Evolutionary conservation across 2,113 vertebrate genomes (phyloP).

Genomic region (Hirundichthys speculiger): DNA sequence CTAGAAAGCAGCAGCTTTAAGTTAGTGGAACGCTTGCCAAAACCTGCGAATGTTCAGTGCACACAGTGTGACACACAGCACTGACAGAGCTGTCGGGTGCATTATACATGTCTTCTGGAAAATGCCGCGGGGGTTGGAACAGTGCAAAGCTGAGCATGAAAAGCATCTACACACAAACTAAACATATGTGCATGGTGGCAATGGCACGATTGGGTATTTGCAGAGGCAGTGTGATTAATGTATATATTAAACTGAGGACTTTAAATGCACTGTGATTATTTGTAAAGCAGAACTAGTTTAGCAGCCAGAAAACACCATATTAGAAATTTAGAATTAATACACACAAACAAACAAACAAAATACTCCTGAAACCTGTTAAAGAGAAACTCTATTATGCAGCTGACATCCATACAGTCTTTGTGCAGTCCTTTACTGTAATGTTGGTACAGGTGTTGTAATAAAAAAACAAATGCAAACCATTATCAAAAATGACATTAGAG

Average conservation of each 20-base stretch:
- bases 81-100: slow-evolving; percentile 42
- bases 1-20: slow-evolving; percentile 75
- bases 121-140: slow-evolving; percentile 32
- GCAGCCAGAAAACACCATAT: background rate
- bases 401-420: background rate
- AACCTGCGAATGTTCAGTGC: slow-evolving; percentile 42
- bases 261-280: background rate
- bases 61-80: slow-evolving; percentile 17
- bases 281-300: background rate
- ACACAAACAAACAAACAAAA: background rate
- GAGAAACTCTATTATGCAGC: background rate
- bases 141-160: slow-evolving; percentile 28
- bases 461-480: too few relatives aligned
- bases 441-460: too few relatives aligned
- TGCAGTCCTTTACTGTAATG: too few relatives aligned
- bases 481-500: too few relatives aligned
- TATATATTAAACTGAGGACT: background rate
- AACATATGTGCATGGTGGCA: slow-evolving; percentile 4
- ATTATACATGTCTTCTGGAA: slow-evolving; percentile 27
- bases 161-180: slow-evolving; percentile 25
- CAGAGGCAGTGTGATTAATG: background rate
- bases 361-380: background rate
- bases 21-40: slow-evolving; percentile 57
- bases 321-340: background rate
- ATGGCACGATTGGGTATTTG: slow-evolving; percentile 15